A percentile compares a stretch with the other conserved stretches of the same genome.
phyloP scores from a whole-genome alignment of 2,888 invertebrate genomes.

The Eristalinus aeneus region DNA sequence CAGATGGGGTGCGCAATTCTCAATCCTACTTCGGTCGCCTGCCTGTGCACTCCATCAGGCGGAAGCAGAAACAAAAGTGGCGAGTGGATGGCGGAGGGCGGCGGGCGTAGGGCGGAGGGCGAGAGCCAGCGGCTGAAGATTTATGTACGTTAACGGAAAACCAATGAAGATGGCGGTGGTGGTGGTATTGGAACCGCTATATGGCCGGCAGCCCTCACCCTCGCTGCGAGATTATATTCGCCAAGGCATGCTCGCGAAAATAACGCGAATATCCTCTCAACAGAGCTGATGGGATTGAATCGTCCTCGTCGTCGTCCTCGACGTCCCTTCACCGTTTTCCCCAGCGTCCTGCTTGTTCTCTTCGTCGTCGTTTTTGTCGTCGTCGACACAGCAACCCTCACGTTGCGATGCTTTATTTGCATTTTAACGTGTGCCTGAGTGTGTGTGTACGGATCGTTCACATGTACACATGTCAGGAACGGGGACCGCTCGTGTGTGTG shows the following conservation, averaged over 20 bases:
- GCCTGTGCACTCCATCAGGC: slow-evolving; percentile 59
- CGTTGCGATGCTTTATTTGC: slow-evolving; percentile 65
- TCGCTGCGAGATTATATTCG: slow-evolving; percentile 53
- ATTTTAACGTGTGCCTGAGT: slow-evolving; percentile 44
- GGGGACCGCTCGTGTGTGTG: neutral
- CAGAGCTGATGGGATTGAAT: slow-evolving; percentile 66
- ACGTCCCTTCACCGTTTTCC: neutral
- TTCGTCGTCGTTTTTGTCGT: slow-evolving; percentile 8
- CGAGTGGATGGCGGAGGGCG: slow-evolving; percentile 8
- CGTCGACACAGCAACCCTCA: slow-evolving; percentile 48
- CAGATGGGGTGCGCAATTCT: slow-evolving; percentile 14
- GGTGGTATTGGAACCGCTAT: slow-evolving; percentile 66
- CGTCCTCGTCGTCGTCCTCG: slow-evolving; percentile 35
- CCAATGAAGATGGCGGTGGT: slow-evolving; percentile 60
- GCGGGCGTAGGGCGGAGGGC: slow-evolving; percentile 48
- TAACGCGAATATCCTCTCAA: slow-evolving; percentile 68
- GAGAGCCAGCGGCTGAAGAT: slow-evolving; percentile 57
- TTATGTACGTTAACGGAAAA: slow-evolving; percentile 70
- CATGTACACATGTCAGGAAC: slow-evolving; percentile 59
- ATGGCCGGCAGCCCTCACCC: slow-evolving; percentile 62
- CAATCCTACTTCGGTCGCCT: slow-evolving; percentile 36
- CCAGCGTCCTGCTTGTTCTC: slow-evolving; percentile 2
- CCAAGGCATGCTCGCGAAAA: slow-evolving; percentile 64
- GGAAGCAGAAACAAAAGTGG: slow-evolving; percentile 45
- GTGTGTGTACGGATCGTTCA: neutral